phyloP scores from a whole-genome alignment of 1,140 invertebrate species.

The Goniozus legneri region DNA sequence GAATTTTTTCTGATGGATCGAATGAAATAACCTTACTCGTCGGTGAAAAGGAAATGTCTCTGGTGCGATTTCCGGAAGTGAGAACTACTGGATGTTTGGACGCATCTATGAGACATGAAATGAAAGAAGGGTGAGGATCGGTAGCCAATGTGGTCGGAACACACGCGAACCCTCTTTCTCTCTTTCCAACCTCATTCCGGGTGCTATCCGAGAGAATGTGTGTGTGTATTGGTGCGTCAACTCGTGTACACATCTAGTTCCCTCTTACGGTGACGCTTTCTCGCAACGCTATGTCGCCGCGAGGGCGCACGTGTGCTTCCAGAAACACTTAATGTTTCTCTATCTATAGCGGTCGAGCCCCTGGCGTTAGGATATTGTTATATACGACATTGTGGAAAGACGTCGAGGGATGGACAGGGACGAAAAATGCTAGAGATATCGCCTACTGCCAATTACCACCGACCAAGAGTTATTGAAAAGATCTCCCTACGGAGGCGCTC shows the following conservation, averaged over 20 bases:
- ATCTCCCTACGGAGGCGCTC: conserved; percentile 41
- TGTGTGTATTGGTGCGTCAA: conserved; percentile 11
- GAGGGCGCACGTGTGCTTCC: conserved; percentile 26
- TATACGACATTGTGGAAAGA: conserved; percentile 48
- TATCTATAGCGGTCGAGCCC: conserved; percentile 47
- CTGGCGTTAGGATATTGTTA: conserved; percentile 49
- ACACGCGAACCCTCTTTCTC: conserved; percentile 23
- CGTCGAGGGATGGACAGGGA: conserved; percentile 23
- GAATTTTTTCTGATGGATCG: too few relatives aligned
- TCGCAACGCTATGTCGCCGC: conserved; percentile 16
- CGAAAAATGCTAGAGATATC: conserved; percentile 45
- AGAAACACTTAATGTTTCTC: conserved; percentile 50
- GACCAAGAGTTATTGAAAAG: conserved; percentile 54
- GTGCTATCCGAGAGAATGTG: background rate
- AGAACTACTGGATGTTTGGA: conserved; percentile 27
- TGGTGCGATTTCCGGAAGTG: conserved; percentile 9
- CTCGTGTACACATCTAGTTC: too few relatives aligned
- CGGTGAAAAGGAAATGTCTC: background rate
- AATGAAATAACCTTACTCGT: background rate
- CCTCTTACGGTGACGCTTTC: too few relatives aligned
- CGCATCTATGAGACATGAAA: conserved; percentile 34
- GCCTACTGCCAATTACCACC: conserved; percentile 47
- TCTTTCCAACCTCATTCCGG: background rate
- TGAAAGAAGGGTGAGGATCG: conserved; percentile 34
- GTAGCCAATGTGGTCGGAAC: conserved; percentile 28